Evolutionary conservation across 2,113 vertebrate genomes (phyloP).

Genomic region (Callithrix jacchus): DNA sequence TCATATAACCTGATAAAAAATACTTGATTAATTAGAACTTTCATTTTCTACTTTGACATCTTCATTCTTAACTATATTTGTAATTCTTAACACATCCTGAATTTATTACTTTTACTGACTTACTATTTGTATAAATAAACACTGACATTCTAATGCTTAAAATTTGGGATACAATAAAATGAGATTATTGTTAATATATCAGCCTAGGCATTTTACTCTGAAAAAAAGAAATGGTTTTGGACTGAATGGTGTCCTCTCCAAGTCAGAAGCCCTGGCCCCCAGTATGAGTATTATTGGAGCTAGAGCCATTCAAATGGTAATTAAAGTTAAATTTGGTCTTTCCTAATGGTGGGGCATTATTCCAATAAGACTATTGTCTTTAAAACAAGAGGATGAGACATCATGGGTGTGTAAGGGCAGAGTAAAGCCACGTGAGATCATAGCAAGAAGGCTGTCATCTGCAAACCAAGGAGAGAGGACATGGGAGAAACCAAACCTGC

Average conservation of each 20-base stretch:
- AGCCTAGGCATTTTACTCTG: neutral
- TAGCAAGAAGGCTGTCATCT: neutral
- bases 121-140: neutral
- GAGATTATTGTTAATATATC: neutral
- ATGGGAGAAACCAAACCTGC: neutral
- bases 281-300: neutral
- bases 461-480: no score
- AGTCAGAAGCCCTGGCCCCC: neutral
- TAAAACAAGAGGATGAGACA: neutral
- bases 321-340: neutral
- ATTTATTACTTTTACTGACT: neutral
- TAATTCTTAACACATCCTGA: neutral
- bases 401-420: neutral
- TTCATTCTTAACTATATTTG: neutral
- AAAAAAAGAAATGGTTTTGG: neutral
- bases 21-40: neutral
- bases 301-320: neutral
- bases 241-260: neutral
- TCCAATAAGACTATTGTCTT: neutral
- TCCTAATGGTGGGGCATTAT: neutral
- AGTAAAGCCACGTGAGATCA: neutral
- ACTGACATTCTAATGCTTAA: neutral
- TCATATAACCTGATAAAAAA: neutral
- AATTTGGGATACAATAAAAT: neutral
- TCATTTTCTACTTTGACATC: neutral